These are phyloP conservation scores for Esox masquinongy DNA, from an alignment of 2,797 vertebrate species.

Conservation along the genomic window DNA sequence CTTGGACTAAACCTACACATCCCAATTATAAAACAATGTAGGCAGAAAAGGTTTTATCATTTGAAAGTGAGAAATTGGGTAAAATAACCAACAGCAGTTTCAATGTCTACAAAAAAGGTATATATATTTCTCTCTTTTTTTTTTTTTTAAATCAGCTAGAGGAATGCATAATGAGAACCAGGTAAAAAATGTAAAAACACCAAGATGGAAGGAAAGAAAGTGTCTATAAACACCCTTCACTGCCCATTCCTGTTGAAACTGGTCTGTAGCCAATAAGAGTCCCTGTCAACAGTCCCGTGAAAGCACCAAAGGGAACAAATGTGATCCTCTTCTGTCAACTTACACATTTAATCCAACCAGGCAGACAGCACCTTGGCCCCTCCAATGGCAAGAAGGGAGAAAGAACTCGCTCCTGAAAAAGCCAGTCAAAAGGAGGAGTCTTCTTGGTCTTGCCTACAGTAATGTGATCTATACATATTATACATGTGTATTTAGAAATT, in stretches of 20 bases:
- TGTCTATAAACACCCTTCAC: constrained; percentile 62
- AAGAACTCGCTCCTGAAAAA: constrained; percentile 70
- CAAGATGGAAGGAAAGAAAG: constrained; percentile 76
- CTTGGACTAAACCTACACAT: constrained; percentile 46
- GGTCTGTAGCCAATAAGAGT: constrained; percentile 84
- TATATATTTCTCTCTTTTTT: too few relatives aligned
- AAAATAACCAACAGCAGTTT: constrained; percentile 80
- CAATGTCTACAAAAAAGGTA: constrained; percentile 78
- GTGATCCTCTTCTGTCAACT: constrained; percentile 65
- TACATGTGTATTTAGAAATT: constrained; percentile 67
- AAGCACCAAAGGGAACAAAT: constrained; percentile 77
- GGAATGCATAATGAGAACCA: constrained; percentile 94
- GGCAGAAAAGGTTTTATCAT: constrained; percentile 44
- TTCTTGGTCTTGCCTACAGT: constrained; percentile 80
- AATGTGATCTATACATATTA: constrained; percentile 52
- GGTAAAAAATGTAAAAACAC: constrained; percentile 81
- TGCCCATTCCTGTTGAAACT: constrained; percentile 87
- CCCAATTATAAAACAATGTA: constrained; percentile 22
- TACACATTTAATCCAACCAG: constrained; percentile 54
- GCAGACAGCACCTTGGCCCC: constrained; percentile 73
- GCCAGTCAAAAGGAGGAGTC: constrained; percentile 60
- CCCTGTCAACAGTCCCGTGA: constrained; percentile 80
- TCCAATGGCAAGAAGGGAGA: constrained; percentile 48
- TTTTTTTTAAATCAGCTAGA: constrained; percentile 70
- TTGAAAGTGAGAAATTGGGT: constrained; percentile 38